Evolutionary conservation across 1,140 invertebrate genomes (phyloP), one percentile per base, ranked within the genome.

Genomic region (Lepidurus arcticus): DNA sequence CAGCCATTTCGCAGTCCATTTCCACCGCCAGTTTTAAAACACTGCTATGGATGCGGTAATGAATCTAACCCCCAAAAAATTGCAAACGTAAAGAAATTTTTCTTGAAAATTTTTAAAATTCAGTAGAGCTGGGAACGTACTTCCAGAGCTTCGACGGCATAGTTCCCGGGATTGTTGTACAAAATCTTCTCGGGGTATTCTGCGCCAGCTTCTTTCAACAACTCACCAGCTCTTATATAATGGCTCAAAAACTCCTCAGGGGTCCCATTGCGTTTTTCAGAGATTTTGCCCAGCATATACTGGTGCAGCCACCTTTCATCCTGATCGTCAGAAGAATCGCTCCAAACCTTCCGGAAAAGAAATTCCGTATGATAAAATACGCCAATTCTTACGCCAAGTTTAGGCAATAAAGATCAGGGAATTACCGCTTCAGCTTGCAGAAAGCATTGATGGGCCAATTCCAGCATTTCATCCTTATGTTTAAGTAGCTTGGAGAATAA

Each of bases 211-310:
- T 94, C 89, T 82, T 92, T 88, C 44, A 97, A 85, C 83, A 91
- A 89, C 82, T 90, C 88, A 34, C 90, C 89, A 24, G 94, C 90
- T 87, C 91, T 82, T 82, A 90, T 85, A 83, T 96, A 97, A 86
- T 94, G 91, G 80, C 91, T 87, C 21, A 97, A 85, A 85, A 91
- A 95, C 43, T 90, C 84, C n/a, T 88, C 86, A 0, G 92, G 90
- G 80, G 91, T 87, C 80, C 91, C 89, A 78, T 90, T 90, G 79
- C 89, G 88, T 83, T 96, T 97, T 83, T 96, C 94, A 0, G 90
- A 88, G 74, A 96, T 91, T 89, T 98, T 98, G 0, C 93, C 95
- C 26, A 97, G 86, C 92, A 97, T 96, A 82, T 97, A 97, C 83
- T 94, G 92, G 82, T 93, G 90, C 13, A 96, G 86, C 96, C 96